phyloP scores from a whole-genome alignment of 2,113 vertebrate genomes.

The Clarias gariepinus region DNA sequence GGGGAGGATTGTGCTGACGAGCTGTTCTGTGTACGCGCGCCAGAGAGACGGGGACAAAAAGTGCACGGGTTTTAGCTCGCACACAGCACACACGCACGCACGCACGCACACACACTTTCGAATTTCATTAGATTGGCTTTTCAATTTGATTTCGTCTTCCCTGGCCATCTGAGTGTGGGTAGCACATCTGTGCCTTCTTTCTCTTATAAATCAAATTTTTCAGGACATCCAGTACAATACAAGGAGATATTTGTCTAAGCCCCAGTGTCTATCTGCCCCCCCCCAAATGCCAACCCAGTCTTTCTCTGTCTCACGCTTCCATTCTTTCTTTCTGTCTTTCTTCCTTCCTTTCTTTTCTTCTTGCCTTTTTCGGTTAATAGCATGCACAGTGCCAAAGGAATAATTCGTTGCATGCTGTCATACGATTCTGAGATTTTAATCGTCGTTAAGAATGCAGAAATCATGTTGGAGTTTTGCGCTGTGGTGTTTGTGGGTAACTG shows the following conservation, averaged over 20 bases:
- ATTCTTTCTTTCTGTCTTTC: conserved; percentile 29
- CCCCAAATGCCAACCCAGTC: not conserved
- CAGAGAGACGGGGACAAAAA: not conserved
- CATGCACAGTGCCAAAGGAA: conserved; percentile 50
- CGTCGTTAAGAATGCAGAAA: conserved; percentile 54
- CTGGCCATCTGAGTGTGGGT: not conserved
- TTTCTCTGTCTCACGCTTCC: not conserved
- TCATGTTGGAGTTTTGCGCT: conserved; percentile 34
- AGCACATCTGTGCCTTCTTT: conserved; percentile 31
- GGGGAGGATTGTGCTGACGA: conserved; percentile 57
- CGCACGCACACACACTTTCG: conserved; percentile 1
- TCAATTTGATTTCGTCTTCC: conserved; percentile 7
- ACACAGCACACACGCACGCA: not conserved
- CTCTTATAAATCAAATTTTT: conserved; percentile 62
- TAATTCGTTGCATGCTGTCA: conserved; percentile 45
- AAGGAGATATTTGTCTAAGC: conserved; percentile 49
- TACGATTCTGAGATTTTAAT: conserved; percentile 60
- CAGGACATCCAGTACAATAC: conserved; percentile 61
- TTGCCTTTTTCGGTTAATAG: conserved; percentile 21
- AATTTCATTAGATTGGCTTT: conserved; percentile 4
- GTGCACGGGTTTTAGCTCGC: conserved; percentile 9
- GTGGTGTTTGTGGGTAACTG: conserved; percentile 50
- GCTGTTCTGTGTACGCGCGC: conserved; percentile 54
- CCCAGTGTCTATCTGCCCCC: not conserved
- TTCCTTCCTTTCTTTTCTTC: conserved; percentile 19